These are phyloP conservation scores for Scolanthus callimorphus DNA, from an alignment of 92 coral and sea anemone genomes.

Conservation along the genomic window DNA sequence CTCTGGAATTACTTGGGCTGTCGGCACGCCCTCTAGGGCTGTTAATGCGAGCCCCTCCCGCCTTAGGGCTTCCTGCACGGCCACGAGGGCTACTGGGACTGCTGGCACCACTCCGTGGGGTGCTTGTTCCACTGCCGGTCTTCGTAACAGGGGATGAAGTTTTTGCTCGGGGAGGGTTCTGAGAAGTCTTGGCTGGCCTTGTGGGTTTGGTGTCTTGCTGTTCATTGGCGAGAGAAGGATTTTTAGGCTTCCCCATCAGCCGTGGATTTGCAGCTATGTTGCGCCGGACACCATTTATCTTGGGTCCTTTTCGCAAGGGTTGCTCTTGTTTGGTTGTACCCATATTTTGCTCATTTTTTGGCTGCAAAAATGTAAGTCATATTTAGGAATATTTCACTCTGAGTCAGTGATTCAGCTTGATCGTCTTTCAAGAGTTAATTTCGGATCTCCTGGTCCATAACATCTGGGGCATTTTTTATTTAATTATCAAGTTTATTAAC, in stretches of 20 bases:
- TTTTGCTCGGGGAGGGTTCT: slow-evolving; percentile 10
- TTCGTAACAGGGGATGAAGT: background rate
- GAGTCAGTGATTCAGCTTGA: no score
- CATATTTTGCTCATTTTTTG: no score
- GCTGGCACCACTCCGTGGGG: background rate
- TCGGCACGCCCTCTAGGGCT: background rate
- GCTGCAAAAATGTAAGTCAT: no score
- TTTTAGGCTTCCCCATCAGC: slow-evolving; percentile 28
- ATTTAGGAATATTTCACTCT: no score
- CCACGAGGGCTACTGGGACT: background rate
- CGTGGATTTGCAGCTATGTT: slow-evolving; percentile 45
- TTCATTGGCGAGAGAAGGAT: slow-evolving; percentile 32
- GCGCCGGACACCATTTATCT: slow-evolving; percentile 82
- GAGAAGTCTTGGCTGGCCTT: slow-evolving; percentile 12
- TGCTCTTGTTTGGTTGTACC: slow-evolving; percentile 33
- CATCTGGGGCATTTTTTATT: no score
- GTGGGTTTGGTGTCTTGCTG: slow-evolving; percentile 29
- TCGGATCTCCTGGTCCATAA: no score
- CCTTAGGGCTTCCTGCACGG: background rate
- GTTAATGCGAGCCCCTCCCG: background rate
- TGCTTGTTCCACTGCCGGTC: background rate
- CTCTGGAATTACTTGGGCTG: background rate
- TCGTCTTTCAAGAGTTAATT: no score
- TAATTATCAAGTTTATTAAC: no score
- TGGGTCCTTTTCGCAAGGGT: slow-evolving; percentile 63